Base-by-base conservation (phyloP, 1,140 invertebrate genomes). In the Calephelis virginiensis region DNA sequence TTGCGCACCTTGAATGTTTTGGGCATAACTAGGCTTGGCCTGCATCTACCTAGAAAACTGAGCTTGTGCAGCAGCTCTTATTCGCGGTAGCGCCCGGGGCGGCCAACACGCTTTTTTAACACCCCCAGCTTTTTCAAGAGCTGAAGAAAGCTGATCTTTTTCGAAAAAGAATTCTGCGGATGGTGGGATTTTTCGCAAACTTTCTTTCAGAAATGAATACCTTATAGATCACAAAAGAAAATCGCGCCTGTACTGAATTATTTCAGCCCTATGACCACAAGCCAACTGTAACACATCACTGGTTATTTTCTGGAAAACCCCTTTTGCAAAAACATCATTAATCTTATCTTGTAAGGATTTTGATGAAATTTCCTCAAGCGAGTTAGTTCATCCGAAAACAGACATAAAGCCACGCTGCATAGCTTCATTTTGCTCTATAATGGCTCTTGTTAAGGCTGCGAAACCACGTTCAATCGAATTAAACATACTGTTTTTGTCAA, bases 61-160 rank as follows among this genome's bases (percentile, higher is more conserved):
- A 47, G 56, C 53, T 66, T 66, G 65, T n/a, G 65, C 45, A 66
- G 65, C 65, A 66, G 65, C 40, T 61, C 61, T 66, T 10, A 9
- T 49, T 40, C 13, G 14, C 17, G n/a, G 4, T 9, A n/a, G 49
- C 49, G 49, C 49, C 9, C 49, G 49, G 5, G 49, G 59, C 43
- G 65, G 65, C 46, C 45, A 66, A 38, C 46, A 66, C 1, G 40
- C 17, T 37, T 66, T 66, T 37, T 1, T 47, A 9, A 40, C 45
- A 48, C 60, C 66, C 5, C 66, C 66, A 17, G 46, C 46, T 45
- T 67, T 67, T 67, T 62, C 56, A 13, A 62, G 13, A 7, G 14
- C 14, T 6, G 49, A 14, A 6, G 61, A n/a, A 9, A 63, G 48
- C n/a, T 14, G 5, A 5, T 59, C 61, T 12, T 62, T 50, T 50